These are phyloP conservation scores for Melanostoma mellinum DNA, from an alignment of 2,888 invertebrate species.

Conservation along the genomic window DNA sequence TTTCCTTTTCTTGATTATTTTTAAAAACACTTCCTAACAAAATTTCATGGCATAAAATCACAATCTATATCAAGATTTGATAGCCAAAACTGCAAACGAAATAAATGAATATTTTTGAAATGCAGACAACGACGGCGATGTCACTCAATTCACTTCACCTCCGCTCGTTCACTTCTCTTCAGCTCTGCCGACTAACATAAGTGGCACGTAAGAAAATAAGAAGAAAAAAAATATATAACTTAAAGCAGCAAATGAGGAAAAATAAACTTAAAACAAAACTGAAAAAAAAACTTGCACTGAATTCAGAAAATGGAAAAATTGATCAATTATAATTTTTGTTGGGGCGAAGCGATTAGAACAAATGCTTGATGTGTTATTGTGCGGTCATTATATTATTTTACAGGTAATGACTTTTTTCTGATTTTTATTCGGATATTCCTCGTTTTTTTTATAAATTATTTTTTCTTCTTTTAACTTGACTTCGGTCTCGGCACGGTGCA, in stretches of 20 bases:
- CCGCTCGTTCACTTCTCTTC: slow-evolving; percentile 59
- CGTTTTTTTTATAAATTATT: not conserved
- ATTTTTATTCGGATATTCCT: not conserved
- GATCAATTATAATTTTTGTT: slow-evolving; percentile 7
- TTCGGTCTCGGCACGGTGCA: not conserved
- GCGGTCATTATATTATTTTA: slow-evolving; percentile 31
- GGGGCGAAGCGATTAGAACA: too few relatives aligned
- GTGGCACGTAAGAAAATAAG: slow-evolving; percentile 40
- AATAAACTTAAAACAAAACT: slow-evolving; percentile 55
- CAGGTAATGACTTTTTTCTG: slow-evolving; percentile 8
- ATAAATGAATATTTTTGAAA: slow-evolving; percentile 42
- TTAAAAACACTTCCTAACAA: slow-evolving; percentile 31
- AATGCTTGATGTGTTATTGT: slow-evolving; percentile 9
- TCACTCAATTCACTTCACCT: slow-evolving; percentile 65
- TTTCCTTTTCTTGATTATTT: slow-evolving; percentile 7
- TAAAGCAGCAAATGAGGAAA: slow-evolving; percentile 51
- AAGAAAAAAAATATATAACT: slow-evolving; percentile 36
- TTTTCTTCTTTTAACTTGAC: not conserved
- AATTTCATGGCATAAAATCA: slow-evolving; percentile 27
- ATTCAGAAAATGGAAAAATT: slow-evolving; percentile 30
- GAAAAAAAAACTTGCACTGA: slow-evolving; percentile 37
- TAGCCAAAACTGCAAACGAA: slow-evolving; percentile 51
- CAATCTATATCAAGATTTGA: slow-evolving; percentile 35
- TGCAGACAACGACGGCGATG: slow-evolving; percentile 60
- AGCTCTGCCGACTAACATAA: slow-evolving; percentile 47